Conservation (phyloP, 2,113 vertebrate genomes). For the rat (Rattus norvegicus) region DNA sequence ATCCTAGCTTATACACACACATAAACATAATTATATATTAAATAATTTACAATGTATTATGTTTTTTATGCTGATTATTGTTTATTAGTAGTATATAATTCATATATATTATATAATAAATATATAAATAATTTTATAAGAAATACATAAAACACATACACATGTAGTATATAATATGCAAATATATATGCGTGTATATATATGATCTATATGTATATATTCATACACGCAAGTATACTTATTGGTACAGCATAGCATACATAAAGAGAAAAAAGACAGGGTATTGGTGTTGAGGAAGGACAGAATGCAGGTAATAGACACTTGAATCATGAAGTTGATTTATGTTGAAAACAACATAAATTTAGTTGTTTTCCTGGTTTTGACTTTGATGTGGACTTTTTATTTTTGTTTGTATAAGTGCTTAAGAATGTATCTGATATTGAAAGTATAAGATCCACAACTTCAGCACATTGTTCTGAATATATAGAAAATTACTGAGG, state of each 20-base stretch:
- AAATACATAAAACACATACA: neutral
- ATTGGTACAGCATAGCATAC: neutral
- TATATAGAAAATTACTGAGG: neutral
- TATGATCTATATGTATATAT: neutral
- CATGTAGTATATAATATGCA: too few relatives aligned
- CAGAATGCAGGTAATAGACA: neutral
- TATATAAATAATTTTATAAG: too few relatives aligned
- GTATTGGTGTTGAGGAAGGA: neutral
- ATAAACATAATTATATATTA: neutral
- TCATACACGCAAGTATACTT: neutral
- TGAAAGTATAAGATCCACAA: neutral
- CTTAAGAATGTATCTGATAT: neutral
- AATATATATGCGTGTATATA: neutral
- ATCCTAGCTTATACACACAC: neutral
- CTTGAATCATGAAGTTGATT: neutral
- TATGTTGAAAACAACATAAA: too few relatives aligned
- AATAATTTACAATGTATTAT: neutral
- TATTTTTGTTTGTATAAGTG: neutral
- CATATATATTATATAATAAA: too few relatives aligned
- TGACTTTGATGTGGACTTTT: neutral
- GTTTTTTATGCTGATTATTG: neutral
- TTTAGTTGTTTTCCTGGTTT: neutral
- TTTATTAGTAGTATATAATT: too few relatives aligned
- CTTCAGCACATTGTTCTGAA: neutral
- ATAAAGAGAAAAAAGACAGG: neutral